Evolutionary conservation across 2,113 vertebrate genomes (phyloP).

Genomic region (Cynopterus brachyotis): DNA sequence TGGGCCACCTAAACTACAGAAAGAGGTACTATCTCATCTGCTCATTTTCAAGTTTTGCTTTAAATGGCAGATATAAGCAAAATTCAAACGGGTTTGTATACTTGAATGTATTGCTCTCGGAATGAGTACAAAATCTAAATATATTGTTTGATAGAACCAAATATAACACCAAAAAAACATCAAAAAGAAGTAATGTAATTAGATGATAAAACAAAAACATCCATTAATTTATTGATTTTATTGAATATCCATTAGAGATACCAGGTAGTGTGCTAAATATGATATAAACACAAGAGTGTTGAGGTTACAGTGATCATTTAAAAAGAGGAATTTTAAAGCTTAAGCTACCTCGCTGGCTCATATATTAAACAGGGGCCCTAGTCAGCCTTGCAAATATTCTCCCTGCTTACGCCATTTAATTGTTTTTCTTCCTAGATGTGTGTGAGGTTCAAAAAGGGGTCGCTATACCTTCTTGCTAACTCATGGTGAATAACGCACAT

Average conservation of each 20-base stretch:
- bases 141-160: slow-evolving; percentile 21
- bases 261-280: background rate
- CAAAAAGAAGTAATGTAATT: background rate
- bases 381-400: background rate
- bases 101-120: background rate
- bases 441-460: slow-evolving; percentile 3
- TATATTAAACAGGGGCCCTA: background rate
- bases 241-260: background rate
- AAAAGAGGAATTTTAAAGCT: slow-evolving; percentile 2
- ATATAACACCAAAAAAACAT: background rate
- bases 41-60: slow-evolving; percentile 13
- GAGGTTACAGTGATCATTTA: slow-evolving; percentile 1
- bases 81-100: background rate
- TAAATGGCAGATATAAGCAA: background rate
- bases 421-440: background rate
- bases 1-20: background rate
- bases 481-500: background rate
- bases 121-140: background rate
- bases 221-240: background rate
- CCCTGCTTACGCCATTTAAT: background rate
- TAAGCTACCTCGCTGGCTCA: background rate
- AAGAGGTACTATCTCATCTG: background rate
- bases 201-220: background rate
- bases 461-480: background rate
- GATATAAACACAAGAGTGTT: background rate